Evolutionary conservation across 1,140 invertebrate genomes (phyloP), one percentile per base, ranked within the genome.

Genomic region (Drosophila ogumai): DNA sequence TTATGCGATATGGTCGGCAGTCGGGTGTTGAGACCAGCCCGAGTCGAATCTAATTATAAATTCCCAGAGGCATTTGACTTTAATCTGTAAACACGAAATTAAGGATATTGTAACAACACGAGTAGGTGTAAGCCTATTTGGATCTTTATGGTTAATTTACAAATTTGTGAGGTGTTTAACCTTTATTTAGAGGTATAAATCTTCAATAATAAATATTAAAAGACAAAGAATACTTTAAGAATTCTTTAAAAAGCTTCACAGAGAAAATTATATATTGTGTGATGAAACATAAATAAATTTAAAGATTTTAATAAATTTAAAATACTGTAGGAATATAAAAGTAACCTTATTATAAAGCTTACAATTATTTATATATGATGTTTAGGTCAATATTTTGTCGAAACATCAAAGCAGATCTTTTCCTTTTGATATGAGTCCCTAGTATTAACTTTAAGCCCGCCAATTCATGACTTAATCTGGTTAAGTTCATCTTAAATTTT

Each of bases 31-130:
- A n/a, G 9, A 40, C 43, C 43, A 57, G 17, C 10, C 41, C 40
- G 41, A 61, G 36, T n/a, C 46, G 9, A 52, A 77, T 60, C 64
- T 57, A 69, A 43, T 60, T 77, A 58, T 58, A 52, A 58, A 19
- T 40, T 66, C 40, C 40, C 61, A 43, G 19, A 56, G 40, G 49
- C 64, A 56, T 46, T 34, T 28, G 49, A 17, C 22, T 41, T n/a
- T 32, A 38, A 38, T 31, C 49, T 34, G 31, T 36, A 32, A 31
- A n/a, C 41, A 54, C 19, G n/a, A 54, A 46, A 60, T 22, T 43
- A 46, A n/a, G 64, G 32, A 65, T 38, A 8, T 22, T 22, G 7
- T 25, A 61, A 36, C 31, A 61, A 17, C 7, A 25, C 22, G 38
- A 66, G 13, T 67, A 15, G n/a, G 17, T 3, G 9, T 63, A 28